A percentile compares a stretch with the other conserved stretches of the same genome.
Evolutionary conservation across 2,888 invertebrate species (phyloP).

Genomic region (Eupithecia pulchellata): DNA sequence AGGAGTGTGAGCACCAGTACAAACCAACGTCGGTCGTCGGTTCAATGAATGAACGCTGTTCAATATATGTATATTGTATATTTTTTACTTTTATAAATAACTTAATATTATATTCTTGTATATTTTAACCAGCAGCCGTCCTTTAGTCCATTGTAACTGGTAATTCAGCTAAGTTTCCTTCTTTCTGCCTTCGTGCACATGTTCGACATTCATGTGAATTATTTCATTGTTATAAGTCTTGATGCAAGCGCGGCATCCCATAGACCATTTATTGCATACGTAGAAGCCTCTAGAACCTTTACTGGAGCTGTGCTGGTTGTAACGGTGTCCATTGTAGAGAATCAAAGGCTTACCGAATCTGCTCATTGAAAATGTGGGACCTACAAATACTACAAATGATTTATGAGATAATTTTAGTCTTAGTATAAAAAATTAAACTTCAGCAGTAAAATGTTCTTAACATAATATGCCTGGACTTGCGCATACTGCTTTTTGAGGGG

Average conservation of each 20-base stretch:
- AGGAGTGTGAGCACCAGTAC: not conserved
- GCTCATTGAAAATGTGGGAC: slow-evolving; percentile 44
- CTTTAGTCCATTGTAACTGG: not conserved
- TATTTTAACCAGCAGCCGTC: not conserved
- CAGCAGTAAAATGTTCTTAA: not conserved
- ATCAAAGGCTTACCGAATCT: slow-evolving; percentile 60
- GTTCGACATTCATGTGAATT: slow-evolving; percentile 34
- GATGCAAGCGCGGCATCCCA: slow-evolving; percentile 54
- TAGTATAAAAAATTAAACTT: not conserved
- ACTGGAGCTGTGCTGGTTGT: slow-evolving; percentile 34
- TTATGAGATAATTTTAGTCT: slow-evolving; percentile 4
- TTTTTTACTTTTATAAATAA: too few relatives aligned
- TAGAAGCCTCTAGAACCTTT: slow-evolving; percentile 29
- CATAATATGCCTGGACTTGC: not conserved
- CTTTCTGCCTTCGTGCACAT: slow-evolving; percentile 11
- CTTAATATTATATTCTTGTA: not conserved
- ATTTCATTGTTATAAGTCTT: slow-evolving; percentile 48
- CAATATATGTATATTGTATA: not conserved
- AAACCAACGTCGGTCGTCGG: not conserved
- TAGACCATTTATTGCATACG: slow-evolving; percentile 45
- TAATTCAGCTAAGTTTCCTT: not conserved
- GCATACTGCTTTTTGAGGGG: not conserved
- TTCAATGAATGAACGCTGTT: not conserved
- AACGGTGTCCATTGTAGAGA: slow-evolving; percentile 30
- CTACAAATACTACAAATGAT: slow-evolving; percentile 16